Conservation (phyloP, 1,140 invertebrate genomes). For the Brachionus manjavacas region DNA sequence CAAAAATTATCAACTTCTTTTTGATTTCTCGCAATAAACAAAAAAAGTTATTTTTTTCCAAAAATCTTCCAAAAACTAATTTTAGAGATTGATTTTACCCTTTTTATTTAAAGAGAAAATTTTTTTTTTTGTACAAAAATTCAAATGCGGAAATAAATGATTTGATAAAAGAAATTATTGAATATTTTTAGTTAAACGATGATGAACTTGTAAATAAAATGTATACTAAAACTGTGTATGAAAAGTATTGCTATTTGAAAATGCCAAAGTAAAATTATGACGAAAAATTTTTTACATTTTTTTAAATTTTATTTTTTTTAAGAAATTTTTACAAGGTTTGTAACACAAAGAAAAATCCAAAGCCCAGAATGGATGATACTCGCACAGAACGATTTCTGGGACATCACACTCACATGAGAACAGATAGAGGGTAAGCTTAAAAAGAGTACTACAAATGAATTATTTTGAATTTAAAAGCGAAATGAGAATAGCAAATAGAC, state of each 20-base stretch:
- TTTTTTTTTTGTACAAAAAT: too few species aligned
- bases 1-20: too few species aligned
- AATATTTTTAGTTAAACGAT: background rate
- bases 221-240: slow-evolving; percentile 10
- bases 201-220: background rate
- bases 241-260: background rate
- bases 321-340: background rate
- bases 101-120: too few species aligned
- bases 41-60: too few species aligned
- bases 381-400: background rate
- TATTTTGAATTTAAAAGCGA: background rate
- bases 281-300: background rate
- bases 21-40: too few species aligned
- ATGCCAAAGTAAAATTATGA: background rate
- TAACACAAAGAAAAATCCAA: background rate
- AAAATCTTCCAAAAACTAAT: too few species aligned
- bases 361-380: background rate
- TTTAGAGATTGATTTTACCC: too few species aligned
- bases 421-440: background rate
- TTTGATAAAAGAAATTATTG: background rate
- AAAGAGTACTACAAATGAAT: background rate
- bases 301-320: background rate
- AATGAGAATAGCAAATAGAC: background rate
- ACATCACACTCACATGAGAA: background rate
- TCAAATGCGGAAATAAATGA: background rate